Evolutionary conservation across 2,797 vertebrate species (phyloP), one percentile per base, ranked within the genome.

Genomic region (Myotis vivesi): DNA sequence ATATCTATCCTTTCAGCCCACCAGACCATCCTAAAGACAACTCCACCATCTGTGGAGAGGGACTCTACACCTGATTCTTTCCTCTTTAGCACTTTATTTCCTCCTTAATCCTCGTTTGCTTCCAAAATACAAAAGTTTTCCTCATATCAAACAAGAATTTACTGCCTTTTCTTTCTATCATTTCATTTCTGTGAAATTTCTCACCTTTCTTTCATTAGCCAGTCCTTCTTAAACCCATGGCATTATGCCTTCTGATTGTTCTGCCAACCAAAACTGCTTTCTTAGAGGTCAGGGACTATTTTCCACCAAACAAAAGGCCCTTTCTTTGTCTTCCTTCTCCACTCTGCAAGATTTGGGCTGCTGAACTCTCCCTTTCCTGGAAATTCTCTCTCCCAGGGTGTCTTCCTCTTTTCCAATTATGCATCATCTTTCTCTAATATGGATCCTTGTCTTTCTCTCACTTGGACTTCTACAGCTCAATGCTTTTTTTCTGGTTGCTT

Each of bases 251-350:
- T 75, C 49, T 41, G 81, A 76, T 28, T 4, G 10, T 9, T 89
- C 36, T 33, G 25, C 49, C 64, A 79, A 88, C 30, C 1, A 0
- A 80, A 93, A 88, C 51, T 76, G 36, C 30, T 94, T 89, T 53
- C 57, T 75, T 73, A 41, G 22, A 51, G 20, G 72, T 64, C 17
- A 69, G 28, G 46, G 53, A 49, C 72, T 55, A 79, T 53, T 75
- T 92, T 76, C 79, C 64, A 84, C 62, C 36, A 84, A 88, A 55
- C 49, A 85, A 51, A 76, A 49, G 46, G 44, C 55, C 72, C 41
- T 92, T 68, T 66, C n/a, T 95, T 33, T 92, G 64, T 66, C 44
- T 66, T 93, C 72, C 53, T 46, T 89, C 57, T 92, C n/a, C 16
- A 85, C 33, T 64, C 46, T 64, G 33, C 2, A 81, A 66, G 19